These are phyloP conservation scores for Ophonus ardosiacus DNA, from an alignment of 2,888 invertebrate genomes.

Conservation along the genomic window DNA sequence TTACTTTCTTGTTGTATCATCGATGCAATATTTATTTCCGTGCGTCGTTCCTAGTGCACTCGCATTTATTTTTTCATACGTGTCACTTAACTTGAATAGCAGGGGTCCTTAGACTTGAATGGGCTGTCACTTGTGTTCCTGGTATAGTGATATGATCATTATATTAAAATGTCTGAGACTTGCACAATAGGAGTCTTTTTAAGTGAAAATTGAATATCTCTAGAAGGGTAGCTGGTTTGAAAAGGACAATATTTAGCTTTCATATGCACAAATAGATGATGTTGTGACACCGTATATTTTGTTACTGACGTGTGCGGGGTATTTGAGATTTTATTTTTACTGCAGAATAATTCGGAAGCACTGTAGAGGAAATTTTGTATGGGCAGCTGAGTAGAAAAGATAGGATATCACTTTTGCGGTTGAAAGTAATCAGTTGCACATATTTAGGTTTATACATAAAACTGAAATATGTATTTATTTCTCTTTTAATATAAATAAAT, in stretches of 20 bases:
- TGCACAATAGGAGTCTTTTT: slow-evolving; percentile 26
- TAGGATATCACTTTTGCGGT: too few relatives aligned
- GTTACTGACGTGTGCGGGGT: background rate
- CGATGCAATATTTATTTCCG: slow-evolving; percentile 23
- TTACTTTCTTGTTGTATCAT: background rate
- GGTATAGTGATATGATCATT: slow-evolving; percentile 41
- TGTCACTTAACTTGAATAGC: slow-evolving; percentile 41
- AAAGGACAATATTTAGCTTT: slow-evolving; percentile 13
- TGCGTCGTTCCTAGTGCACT: slow-evolving; percentile 7
- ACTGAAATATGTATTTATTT: too few relatives aligned
- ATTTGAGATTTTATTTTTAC: background rate
- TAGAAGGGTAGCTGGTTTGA: background rate
- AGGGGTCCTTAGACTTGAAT: slow-evolving; percentile 37
- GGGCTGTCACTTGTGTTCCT: slow-evolving; percentile 44
- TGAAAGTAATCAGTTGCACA: too few relatives aligned
- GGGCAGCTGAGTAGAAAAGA: too few relatives aligned
- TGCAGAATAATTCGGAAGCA: background rate
- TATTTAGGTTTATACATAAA: too few relatives aligned
- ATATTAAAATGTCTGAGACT: slow-evolving; percentile 48
- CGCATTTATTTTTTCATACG: slow-evolving; percentile 14
- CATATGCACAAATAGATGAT: slow-evolving; percentile 17
- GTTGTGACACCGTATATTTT: background rate
- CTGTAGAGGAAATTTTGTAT: background rate
- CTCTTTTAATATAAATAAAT: too few relatives aligned
- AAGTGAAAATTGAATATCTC: slow-evolving; percentile 38